A percentile compares a stretch with the other conserved stretches of the same genome.
These are phyloP conservation scores for Poecilia wingei DNA, from an alignment of 2,797 vertebrate species.

Conservation along the genomic window DNA sequence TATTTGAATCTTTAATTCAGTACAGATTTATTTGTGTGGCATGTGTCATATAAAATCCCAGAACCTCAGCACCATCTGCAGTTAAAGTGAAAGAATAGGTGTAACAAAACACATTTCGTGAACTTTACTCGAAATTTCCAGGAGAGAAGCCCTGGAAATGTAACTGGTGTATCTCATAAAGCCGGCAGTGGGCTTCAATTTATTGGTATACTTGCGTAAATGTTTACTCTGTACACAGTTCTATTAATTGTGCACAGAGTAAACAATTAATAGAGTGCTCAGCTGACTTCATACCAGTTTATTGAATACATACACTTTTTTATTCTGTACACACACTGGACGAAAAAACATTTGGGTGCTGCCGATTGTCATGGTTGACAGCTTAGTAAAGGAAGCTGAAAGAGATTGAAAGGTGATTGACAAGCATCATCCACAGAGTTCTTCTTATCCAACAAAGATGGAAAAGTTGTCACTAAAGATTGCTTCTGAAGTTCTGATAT, in stretches of 20 bases:
- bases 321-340: conserved; percentile 26
- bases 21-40: neutral
- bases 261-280: neutral
- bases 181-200: neutral
- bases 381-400: conserved; percentile 42
- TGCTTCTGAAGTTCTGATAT: conserved; percentile 37
- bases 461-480: conserved; percentile 45
- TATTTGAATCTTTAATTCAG: neutral
- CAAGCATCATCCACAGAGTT: conserved; percentile 51
- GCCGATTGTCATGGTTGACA: conserved; percentile 61
- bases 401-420: conserved; percentile 55
- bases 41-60: neutral
- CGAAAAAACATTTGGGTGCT: conserved; percentile 40
- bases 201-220: neutral
- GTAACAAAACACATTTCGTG: conserved; percentile 1
- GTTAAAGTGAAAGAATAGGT: neutral
- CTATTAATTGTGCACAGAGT: neutral
- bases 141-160: neutral
- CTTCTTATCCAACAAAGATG: conserved; percentile 50
- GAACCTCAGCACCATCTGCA: neutral
- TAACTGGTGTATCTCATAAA: neutral
- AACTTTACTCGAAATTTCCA: conserved; percentile 6
- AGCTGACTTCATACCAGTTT: conserved; percentile 1
- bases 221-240: neutral
- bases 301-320: conserved; percentile 14